These are phyloP conservation scores for Merodon equestris DNA, from an alignment of 2,888 invertebrate genomes.

Conservation along the genomic window DNA sequence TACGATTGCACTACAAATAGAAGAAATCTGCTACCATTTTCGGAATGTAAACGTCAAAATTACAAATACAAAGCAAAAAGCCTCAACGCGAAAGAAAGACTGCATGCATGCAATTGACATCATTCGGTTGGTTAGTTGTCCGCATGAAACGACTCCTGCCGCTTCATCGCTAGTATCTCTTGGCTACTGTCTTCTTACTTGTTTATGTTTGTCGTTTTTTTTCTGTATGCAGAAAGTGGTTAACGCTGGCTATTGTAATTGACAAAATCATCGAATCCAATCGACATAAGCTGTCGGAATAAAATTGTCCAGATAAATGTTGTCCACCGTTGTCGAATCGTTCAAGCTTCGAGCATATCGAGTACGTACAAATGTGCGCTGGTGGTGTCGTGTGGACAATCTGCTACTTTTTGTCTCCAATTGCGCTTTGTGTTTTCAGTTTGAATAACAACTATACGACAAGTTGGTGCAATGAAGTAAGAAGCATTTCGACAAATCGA, in stretches of 20 bases:
- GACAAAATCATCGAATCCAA: conserved; percentile 68
- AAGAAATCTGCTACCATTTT: conserved; percentile 49
- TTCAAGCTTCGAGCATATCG: conserved; percentile 10
- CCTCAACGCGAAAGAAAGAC: background rate
- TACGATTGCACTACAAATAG: conserved; percentile 39
- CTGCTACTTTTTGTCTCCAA: conserved; percentile 56
- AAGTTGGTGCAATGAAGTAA: conserved; percentile 64
- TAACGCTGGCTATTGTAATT: conserved; percentile 55
- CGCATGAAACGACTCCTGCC: conserved; percentile 12
- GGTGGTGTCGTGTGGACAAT: conserved; percentile 53
- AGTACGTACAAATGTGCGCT: conserved; percentile 15
- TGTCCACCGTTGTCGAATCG: conserved; percentile 48
- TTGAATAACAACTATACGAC: conserved; percentile 50
- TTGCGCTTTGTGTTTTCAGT: background rate
- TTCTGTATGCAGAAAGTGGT: conserved; percentile 26
- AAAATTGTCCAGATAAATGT: conserved; percentile 66
- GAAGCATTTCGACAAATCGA: conserved; percentile 61
- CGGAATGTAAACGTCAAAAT: conserved; percentile 57
- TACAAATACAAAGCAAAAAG: conserved; percentile 7
- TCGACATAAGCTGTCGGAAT: conserved; percentile 69
- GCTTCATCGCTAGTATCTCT: background rate
- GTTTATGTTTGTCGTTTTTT: conserved; percentile 3
- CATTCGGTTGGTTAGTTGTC: conserved; percentile 35
- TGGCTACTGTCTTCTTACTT: conserved; percentile 24
- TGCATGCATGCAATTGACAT: conserved; percentile 47